phyloP scores from a whole-genome alignment of 2,888 invertebrate species.

The Panopea generosa region DNA sequence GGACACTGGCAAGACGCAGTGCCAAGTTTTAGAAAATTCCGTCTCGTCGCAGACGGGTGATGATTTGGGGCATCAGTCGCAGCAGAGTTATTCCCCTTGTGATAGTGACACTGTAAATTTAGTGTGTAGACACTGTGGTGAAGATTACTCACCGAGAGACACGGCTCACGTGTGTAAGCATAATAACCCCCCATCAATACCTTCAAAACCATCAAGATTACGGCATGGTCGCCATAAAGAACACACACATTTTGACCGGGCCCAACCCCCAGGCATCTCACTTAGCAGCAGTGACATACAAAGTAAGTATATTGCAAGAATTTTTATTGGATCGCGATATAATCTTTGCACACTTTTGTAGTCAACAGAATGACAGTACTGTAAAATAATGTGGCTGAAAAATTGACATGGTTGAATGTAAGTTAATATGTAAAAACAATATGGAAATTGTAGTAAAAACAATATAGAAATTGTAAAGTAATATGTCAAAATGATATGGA shows the following conservation, averaged over 20 bases:
- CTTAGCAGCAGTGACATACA: slow-evolving; percentile 39
- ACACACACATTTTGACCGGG: slow-evolving; percentile 58
- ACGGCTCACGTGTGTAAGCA: slow-evolving; percentile 43
- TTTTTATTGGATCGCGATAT: no score
- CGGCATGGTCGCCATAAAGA: slow-evolving; percentile 54
- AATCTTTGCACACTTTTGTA: no score
- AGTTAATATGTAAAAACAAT: no score
- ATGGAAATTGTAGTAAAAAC: no score
- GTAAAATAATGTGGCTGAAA: no score
- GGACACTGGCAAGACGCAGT: background rate
- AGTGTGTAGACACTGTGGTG: slow-evolving; percentile 52
- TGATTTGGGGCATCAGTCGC: slow-evolving; percentile 9
- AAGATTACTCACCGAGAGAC: slow-evolving; percentile 25
- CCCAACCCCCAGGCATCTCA: slow-evolving; percentile 51
- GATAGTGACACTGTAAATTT: slow-evolving; percentile 15
- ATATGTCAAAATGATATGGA: no score
- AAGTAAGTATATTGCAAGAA: slow-evolving; percentile 31
- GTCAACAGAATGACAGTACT: no score
- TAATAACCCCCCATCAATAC: slow-evolving; percentile 61
- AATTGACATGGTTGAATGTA: no score
- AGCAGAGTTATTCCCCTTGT: slow-evolving; percentile 42
- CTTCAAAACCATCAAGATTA: slow-evolving; percentile 61
- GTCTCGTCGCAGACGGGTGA: slow-evolving; percentile 28
- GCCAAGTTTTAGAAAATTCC: no score
- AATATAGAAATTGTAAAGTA: no score